Base-by-base conservation (phyloP, 2,888 invertebrate genomes). In the Strigamia crassipes region DNA sequence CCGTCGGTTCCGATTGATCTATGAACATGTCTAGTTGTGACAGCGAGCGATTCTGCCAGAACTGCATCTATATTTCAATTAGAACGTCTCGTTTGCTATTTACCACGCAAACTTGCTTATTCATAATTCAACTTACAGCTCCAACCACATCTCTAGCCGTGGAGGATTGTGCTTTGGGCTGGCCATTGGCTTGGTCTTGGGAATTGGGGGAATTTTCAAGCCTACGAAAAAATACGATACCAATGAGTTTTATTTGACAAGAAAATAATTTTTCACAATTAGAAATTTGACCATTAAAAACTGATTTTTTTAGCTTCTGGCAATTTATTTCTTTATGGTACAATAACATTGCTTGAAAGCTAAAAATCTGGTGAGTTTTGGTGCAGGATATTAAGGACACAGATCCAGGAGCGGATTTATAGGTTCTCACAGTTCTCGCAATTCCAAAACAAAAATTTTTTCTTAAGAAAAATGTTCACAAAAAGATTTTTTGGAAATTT, bases 21-120 rank as follows among this genome's bases (percentile, higher is more conserved):
- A 96, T 95, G 90, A 96, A 96, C 95, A 96, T 96, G 88, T 96
- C 96, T 89, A 95, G 94, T 91, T 96, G 91, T 46, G 95, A 95
- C 87, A 96, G 93, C 86, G 94, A 95, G 88, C 95, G 93, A 89
- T 93, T 95, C 91, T 96, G 93, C 87, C 94, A 91, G 89, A 94
- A 94, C 84, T 91, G 91, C 90, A 91, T 92, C 92, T 92, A 90
- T 31, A 12, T 78, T 12, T 6, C 34, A 38, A 31, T 78, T 77
- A 21, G 5, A 78, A 31, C 8, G 1, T 27, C 18, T 13, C 18
- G 9, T 6, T 10, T 51, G 77, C 23, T 77, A 78, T 27, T 31
- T 27, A n/a, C 31, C 27, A 38, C 34, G n/a, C 1, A 1, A 23
- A 78, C 34, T 78, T 31, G 23, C 31, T 18, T 9, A 34, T 31